Base-by-base conservation (phyloP, 2,113 vertebrate species). In the Tonatia bakeri region DNA sequence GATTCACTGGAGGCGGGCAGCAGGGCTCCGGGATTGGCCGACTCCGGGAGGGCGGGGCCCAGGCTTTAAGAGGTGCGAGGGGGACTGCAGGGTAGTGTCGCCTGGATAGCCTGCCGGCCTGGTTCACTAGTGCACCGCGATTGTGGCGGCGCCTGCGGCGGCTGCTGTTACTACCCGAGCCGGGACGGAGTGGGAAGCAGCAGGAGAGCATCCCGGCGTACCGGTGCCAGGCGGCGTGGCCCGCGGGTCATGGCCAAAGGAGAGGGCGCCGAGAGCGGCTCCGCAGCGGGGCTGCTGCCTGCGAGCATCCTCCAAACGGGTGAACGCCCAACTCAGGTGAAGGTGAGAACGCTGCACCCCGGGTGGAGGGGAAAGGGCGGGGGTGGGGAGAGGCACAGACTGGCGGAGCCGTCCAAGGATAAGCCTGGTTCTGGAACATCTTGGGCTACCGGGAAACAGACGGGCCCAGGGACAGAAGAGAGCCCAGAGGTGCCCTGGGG, bases 231-330 rank as follows among this genome's bases (percentile, higher is more conserved):
- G 81, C 89, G 92, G 96, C 96, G 94, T 96, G 96, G 96, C 96
- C 94, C 83, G 19, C 90, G 86, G 93, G 95, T 95, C 94, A 98
- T 98, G 98, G 97, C 97, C 90, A 97, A 97, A 90, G 98, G 98
- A 89, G 93, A 97, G 88, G 97, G 97, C 28, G 90, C 98, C 17
- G 97, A 98, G 94, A 96, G 95, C 81, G 88, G 92, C 67, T 97
- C 97, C 59, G 95, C 98, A 3, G 88, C 97, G 15, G 98, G 98
- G 73, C 96, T 98, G 90, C 97, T 98, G 82, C 97, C 98, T 91
- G 47, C 97, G 7, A 17, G 89, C 77, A 92, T 96, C 94, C 96
- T 95, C 33, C 97, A 95, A 84, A 83, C 91, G 31, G 87, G 96
- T 61, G 97, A 98, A 95, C 94, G 19, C 7, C 89, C 87, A 16